A percentile compares a stretch with the other conserved stretches of the same genome.
These are phyloP conservation scores for Tadarida brasiliensis DNA, from an alignment of 2,797 vertebrate species.

Conservation along the genomic window DNA sequence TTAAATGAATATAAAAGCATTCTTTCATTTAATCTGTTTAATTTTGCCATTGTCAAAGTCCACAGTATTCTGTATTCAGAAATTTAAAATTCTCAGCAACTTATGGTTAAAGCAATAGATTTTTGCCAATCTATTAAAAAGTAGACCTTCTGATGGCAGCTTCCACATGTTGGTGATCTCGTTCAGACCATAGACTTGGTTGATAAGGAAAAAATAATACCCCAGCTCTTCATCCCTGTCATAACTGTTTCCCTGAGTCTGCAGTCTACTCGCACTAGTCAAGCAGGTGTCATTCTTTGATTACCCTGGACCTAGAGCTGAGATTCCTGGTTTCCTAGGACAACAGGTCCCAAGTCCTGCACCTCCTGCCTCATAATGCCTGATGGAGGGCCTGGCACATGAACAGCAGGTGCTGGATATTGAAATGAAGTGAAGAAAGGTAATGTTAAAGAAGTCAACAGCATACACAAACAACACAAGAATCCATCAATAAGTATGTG, in stretches of 20 bases:
- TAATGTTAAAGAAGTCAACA: not conserved
- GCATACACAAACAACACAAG: rapidly evolving
- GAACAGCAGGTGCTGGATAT: not conserved
- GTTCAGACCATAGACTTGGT: not conserved
- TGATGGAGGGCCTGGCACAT: rapidly evolving
- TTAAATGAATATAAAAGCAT: not conserved
- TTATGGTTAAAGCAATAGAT: not conserved
- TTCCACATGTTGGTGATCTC: not conserved
- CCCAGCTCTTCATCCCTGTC: not conserved
- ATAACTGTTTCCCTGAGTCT: not conserved
- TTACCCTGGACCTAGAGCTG: not conserved
- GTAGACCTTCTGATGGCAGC: not conserved
- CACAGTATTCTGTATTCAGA: not conserved
- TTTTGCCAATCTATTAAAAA: not conserved
- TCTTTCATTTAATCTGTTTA: not conserved
- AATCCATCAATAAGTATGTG: not conserved
- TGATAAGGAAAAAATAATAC: not conserved
- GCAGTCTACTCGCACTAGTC: not conserved
- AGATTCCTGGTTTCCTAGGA: no score
- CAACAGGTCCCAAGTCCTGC: no score
- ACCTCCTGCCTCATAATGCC: not conserved
- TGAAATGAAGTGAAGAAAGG: not conserved
- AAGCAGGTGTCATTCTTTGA: not conserved
- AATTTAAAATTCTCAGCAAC: not conserved
- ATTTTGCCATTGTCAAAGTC: not conserved